Evolutionary conservation across 92 coral and sea anemone species (phyloP).

Genomic region (Montipora capitata): DNA sequence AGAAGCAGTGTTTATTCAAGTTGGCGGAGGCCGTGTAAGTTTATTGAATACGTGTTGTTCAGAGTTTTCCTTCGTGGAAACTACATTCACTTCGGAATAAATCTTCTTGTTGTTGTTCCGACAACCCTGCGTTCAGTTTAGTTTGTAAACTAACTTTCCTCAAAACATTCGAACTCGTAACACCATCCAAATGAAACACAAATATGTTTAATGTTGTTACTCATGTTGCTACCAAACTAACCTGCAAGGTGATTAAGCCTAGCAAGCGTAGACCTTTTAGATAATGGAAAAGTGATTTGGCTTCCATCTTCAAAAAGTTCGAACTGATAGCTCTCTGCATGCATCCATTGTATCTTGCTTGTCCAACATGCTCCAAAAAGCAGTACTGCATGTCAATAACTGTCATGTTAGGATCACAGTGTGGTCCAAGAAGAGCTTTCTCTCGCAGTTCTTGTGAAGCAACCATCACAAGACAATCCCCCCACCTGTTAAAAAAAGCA

Average conservation of each 20-base stretch:
- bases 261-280: conserved; percentile 62
- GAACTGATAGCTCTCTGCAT: conserved; percentile 67
- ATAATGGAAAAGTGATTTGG: conserved; percentile 74
- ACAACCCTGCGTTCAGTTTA: no score
- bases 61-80: no score
- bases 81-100: no score
- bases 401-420: conserved; percentile 68
- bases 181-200: no score
- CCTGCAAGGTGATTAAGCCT: conserved; percentile 82
- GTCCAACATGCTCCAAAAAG: conserved; percentile 89
- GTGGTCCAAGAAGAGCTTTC: conserved; percentile 73
- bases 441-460: conserved; percentile 91
- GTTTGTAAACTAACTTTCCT: no score
- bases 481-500: conserved; percentile 70
- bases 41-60: no score
- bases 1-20: no score
- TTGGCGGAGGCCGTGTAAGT: no score
- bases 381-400: conserved; percentile 81
- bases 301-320: conserved; percentile 56
- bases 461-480: conserved; percentile 88
- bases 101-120: no score
- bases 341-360: conserved; percentile 81
- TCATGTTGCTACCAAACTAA: not conserved
- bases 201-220: no score
- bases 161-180: no score